A percentile compares a stretch with the other conserved stretches of the same genome.
These are phyloP conservation scores for Wasmannia auropunctata DNA, from an alignment of 1,140 invertebrate genomes.

Conservation along the genomic window DNA sequence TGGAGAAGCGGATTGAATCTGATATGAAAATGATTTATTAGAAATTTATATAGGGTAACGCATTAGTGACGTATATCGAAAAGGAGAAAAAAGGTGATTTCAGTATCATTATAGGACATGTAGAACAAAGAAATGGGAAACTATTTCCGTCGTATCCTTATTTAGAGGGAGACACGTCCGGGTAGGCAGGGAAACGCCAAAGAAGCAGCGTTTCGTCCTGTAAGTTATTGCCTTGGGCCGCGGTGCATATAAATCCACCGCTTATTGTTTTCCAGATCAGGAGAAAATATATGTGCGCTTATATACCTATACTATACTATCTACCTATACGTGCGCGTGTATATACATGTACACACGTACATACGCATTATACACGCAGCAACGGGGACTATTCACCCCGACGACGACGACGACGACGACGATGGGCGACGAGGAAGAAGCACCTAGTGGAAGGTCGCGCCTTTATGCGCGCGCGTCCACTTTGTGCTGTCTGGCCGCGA, in stretches of 20 bases:
- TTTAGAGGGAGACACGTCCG: slow-evolving; percentile 78
- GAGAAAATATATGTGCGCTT: slow-evolving; percentile 82
- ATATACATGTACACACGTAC: not conserved
- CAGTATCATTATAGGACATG: slow-evolving; percentile 46
- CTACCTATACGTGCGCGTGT: not conserved
- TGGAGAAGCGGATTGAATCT: not conserved
- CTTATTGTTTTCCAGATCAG: slow-evolving; percentile 85
- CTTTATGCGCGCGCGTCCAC: slow-evolving; percentile 66
- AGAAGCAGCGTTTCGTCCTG: slow-evolving; percentile 67
- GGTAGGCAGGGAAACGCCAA: slow-evolving; percentile 72
- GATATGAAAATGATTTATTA: not conserved
- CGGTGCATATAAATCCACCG: slow-evolving; percentile 83
- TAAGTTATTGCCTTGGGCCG: slow-evolving; percentile 80
- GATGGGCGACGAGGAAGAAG: slow-evolving; percentile 62
- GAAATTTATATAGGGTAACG: not conserved
- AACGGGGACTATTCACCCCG: slow-evolving; percentile 22
- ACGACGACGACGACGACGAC: slow-evolving; percentile 25
- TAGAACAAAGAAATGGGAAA: slow-evolving; percentile 74
- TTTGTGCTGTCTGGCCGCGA: slow-evolving; percentile 70
- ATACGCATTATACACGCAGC: not conserved
- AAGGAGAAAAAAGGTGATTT: not conserved
- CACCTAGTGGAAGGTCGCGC: slow-evolving; percentile 67
- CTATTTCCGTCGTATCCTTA: slow-evolving; percentile 81
- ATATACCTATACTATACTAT: not conserved
- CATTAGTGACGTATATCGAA: not conserved